Evolutionary conservation across 2,797 vertebrate species (phyloP).

Genomic region (Ceryle rudis): DNA sequence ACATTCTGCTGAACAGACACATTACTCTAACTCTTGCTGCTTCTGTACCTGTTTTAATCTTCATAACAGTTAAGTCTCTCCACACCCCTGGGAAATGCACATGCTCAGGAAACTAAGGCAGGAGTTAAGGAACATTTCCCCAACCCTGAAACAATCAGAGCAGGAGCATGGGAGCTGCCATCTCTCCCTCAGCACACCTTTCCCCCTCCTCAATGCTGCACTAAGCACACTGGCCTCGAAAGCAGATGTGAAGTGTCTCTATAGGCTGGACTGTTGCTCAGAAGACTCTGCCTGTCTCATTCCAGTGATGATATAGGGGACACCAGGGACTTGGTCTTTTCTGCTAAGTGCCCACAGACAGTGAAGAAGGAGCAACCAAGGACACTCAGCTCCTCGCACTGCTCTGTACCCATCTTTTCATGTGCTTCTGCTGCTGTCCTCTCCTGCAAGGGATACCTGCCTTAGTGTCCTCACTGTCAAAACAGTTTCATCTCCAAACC

Average conservation of each 20-base stretch:
- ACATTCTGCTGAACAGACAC: slow-evolving; percentile 16
- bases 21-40: not conserved
- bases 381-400: not conserved
- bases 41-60: not conserved
- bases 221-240: not conserved
- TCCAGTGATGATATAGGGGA: not conserved
- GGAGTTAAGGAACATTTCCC: not conserved
- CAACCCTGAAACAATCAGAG: accelerated
- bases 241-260: accelerated
- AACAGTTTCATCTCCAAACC: not conserved
- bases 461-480: not conserved
- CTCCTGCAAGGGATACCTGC: not conserved
- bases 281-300: not conserved
- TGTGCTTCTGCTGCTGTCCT: not conserved
- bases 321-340: not conserved
- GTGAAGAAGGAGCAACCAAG: not conserved
- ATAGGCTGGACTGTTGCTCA: not conserved
- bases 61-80: not conserved
- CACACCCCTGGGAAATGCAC: not conserved
- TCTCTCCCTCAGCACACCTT: accelerated
- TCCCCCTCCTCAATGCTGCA: not conserved
- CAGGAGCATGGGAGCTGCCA: accelerated
- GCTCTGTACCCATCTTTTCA: not conserved
- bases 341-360: not conserved
- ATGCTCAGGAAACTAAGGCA: not conserved